These are phyloP conservation scores for Odontomachus brunneus DNA, from an alignment of 1,140 invertebrate species.

Conservation along the genomic window DNA sequence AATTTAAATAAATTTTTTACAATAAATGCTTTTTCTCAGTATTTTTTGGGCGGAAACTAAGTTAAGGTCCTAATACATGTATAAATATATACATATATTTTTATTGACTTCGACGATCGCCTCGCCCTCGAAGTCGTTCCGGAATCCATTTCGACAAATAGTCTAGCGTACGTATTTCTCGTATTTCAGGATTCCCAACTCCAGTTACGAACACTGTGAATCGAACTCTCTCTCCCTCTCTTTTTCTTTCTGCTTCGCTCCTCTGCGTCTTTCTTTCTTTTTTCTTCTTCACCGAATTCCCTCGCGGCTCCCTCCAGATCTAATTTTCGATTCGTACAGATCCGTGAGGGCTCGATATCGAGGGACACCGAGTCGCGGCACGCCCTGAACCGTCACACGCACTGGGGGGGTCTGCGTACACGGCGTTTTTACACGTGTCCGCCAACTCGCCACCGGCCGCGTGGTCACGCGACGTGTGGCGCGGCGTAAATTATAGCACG, in stretches of 20 bases:
- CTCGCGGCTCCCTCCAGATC: constrained; percentile 61
- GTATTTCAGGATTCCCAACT: constrained; percentile 75
- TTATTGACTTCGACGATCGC: constrained; percentile 1
- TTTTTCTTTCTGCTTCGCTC: too few species aligned
- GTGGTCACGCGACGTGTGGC: constrained; percentile 58
- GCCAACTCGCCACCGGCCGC: constrained; percentile 40
- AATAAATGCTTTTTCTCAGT: too few species aligned
- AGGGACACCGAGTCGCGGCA: constrained; percentile 66
- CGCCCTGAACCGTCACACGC: constrained; percentile 53
- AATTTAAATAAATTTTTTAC: too few species aligned
- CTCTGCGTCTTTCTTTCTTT: too few species aligned
- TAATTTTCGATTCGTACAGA: constrained; percentile 76
- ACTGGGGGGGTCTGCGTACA: constrained; percentile 5
- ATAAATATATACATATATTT: constrained; percentile 16
- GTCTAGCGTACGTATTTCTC: constrained; percentile 73
- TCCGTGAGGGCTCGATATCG: constrained; percentile 75
- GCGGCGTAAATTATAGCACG: constrained; percentile 48
- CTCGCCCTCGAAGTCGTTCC: constrained; percentile 37
- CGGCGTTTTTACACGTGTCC: constrained; percentile 63
- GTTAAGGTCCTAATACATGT: too few species aligned
- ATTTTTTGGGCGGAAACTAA: too few species aligned
- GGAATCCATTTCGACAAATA: constrained; percentile 71
- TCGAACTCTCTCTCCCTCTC: constrained; percentile 33
- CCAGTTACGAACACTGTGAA: constrained; percentile 74
- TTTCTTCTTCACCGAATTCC: background rate